phyloP scores from a whole-genome alignment of 2,797 vertebrate species.

The Phoeniculus purpureus region DNA sequence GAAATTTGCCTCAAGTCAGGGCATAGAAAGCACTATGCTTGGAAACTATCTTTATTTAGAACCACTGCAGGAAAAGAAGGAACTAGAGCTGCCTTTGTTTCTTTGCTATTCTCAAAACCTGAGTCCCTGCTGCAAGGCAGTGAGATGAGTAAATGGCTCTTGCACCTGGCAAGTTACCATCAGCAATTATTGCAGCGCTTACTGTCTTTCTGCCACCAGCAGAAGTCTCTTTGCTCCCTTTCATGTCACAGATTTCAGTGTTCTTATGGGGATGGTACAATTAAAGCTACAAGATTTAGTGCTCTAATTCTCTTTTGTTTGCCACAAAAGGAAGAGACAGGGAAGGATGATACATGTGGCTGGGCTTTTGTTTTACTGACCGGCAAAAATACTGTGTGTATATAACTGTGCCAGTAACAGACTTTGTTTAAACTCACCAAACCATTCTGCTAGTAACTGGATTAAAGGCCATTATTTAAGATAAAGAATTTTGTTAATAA shows the following conservation, averaged over 20 bases:
- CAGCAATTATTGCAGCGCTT: conserved; percentile 38
- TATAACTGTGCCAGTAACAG: background rate
- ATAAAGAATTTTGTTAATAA: background rate
- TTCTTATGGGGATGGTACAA: conserved; percentile 52
- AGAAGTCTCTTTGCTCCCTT: conserved; percentile 47
- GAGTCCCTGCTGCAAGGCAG: conserved; percentile 27
- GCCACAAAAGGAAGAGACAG: background rate
- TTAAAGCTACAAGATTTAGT: conserved; percentile 65
- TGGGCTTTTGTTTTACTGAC: conserved; percentile 16
- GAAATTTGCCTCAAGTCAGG: background rate
- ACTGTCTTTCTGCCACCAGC: conserved; percentile 43
- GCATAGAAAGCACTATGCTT: background rate
- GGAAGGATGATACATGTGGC: background rate
- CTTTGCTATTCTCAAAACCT: background rate
- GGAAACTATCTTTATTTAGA: conserved; percentile 4
- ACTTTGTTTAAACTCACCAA: conserved; percentile 5
- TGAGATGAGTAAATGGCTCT: conserved; percentile 38
- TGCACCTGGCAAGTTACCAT: conserved; percentile 62
- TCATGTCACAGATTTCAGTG: conserved; percentile 52
- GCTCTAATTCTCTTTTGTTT: conserved; percentile 60
- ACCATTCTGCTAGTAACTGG: background rate
- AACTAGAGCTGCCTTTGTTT: background rate
- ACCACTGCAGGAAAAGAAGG: background rate
- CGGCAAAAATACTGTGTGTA: background rate
- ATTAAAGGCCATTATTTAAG: background rate